Conservation (phyloP, 92 coral and sea anemone genomes). For the Heteractis magnifica region DNA sequence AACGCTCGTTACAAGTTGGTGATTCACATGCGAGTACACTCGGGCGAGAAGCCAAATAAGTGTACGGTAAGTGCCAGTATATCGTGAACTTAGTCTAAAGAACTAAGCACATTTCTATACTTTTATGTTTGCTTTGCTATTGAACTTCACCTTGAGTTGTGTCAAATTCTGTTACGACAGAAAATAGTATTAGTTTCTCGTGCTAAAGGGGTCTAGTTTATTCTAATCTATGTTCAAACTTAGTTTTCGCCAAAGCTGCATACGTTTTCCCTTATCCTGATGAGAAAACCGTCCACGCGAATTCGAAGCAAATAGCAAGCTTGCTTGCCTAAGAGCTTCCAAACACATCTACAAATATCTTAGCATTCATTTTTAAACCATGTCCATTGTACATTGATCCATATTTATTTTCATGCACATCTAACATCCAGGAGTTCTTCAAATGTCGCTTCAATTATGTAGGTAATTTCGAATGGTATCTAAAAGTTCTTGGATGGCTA, state of each 20-base stretch:
- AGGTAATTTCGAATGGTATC: slow-evolving; percentile 9
- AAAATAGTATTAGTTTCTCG: not conserved
- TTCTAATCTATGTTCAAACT: not conserved
- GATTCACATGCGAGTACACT: slow-evolving; percentile 97
- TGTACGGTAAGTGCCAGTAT: slow-evolving; percentile 86
- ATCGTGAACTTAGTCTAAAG: not conserved
- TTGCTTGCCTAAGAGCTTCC: not conserved
- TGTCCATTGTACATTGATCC: not conserved
- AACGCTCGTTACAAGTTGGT: slow-evolving; percentile 83
- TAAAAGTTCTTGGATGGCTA: slow-evolving; percentile 19
- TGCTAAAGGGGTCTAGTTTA: not conserved
- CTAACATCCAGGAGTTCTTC: not conserved
- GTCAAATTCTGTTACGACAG: not conserved
- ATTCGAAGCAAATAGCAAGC: not conserved
- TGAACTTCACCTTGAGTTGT: slow-evolving; percentile 14
- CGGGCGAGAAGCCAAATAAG: slow-evolving; percentile 97
- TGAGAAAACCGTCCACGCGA: not conserved
- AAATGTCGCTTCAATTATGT: slow-evolving; percentile 16
- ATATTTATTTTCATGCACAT: slow-evolving; percentile 7
- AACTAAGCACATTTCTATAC: not conserved
- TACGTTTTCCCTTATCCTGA: not conserved
- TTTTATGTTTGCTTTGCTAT: slow-evolving; percentile 7
- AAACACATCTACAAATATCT: not conserved
- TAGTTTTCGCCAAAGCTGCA: not conserved
- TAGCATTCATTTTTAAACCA: slow-evolving; percentile 1